Base-by-base conservation (phyloP, 2,888 invertebrate genomes). In the Allolobophora icterica region DNA sequence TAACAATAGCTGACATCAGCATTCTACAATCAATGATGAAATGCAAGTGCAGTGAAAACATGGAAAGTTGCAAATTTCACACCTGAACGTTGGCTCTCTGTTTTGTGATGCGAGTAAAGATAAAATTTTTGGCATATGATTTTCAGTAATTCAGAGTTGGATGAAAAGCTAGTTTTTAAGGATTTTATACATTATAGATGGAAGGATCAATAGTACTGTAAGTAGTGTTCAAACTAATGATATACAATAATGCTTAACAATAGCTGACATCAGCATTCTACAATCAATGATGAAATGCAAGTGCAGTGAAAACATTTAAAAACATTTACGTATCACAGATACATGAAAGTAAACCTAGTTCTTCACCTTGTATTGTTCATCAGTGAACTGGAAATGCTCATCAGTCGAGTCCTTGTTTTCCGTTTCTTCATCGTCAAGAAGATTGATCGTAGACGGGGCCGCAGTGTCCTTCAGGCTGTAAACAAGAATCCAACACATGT, bases 361-460 rank as follows among this genome's bases (percentile, higher is more conserved):
- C 35, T 38, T 87, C 87, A 87, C 87, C 87, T 87, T 87, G 87
- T 87, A 87, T 38, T 87, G 87, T 38, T 87, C 87, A 87, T 87
- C 87, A 87, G 87, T 38, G 38, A 87, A 87, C 38, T 34, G 87
- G 35, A 87, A 35, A 38, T 87, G 21, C 15, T 87, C 87, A 87
- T 87, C 87, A 21, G 19, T 38, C 40, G 15, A 34, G 30, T 45
- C 89, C 21, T 89, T 89, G 45, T 42, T 52, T 34, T 89, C 45
- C 21, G 89, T 89, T 38, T 92, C 91, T 38, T 92, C 91, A 21
- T 92, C 92, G 21, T 92, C 92, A 84, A 92, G 83, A n/a, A 92
- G 89, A 83, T 92, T 92, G 40, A 91, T 91, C 13, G 92, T 92
- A 90, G 92, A 92, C 0, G 92, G 92, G n/a, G 91, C 92, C 13